These are phyloP conservation scores for Habrosyne pyritoides DNA, from an alignment of 2,888 invertebrate genomes.

Conservation along the genomic window DNA sequence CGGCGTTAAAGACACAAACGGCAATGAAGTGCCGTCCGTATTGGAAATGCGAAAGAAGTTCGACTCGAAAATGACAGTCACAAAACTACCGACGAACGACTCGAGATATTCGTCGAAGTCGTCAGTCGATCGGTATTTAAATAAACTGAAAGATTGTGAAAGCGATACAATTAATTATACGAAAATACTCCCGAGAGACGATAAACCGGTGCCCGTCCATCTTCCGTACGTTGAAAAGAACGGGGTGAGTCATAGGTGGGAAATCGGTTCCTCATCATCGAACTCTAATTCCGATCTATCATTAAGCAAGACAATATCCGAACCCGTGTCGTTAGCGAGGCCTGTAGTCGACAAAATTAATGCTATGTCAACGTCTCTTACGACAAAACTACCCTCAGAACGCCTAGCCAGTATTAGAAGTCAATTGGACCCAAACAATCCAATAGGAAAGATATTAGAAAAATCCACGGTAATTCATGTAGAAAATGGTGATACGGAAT, in stretches of 20 bases:
- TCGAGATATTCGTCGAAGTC: constrained; percentile 57
- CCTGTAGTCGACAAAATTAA: constrained; percentile 57
- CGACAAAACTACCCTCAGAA: constrained; percentile 67
- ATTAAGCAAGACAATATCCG: constrained; percentile 75
- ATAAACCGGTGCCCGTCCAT: constrained; percentile 75
- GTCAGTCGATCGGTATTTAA: constrained; percentile 68
- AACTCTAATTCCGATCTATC: constrained; percentile 74
- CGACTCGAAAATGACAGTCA: constrained; percentile 79
- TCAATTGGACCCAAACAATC: constrained; percentile 78
- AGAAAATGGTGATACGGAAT: constrained; percentile 69
- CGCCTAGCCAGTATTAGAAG: constrained; percentile 76
- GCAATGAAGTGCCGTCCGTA: constrained; percentile 83
- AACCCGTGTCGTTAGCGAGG: constrained; percentile 68
- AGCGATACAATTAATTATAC: constrained; percentile 69
- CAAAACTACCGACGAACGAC: constrained; percentile 74
- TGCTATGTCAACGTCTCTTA: constrained; percentile 66
- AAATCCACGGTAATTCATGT: constrained; percentile 79
- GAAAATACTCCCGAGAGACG: constrained; percentile 65
- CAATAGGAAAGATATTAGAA: constrained; percentile 79
- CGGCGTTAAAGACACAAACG: constrained; percentile 83
- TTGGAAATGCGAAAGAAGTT: constrained; percentile 84
- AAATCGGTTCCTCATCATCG: constrained; percentile 59
- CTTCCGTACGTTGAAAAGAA: constrained; percentile 72
- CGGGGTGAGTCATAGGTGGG: constrained; percentile 61
- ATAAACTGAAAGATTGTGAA: constrained; percentile 71